phyloP scores from a whole-genome alignment of 1,140 invertebrate genomes.

The Probaryconus sp. region DNA sequence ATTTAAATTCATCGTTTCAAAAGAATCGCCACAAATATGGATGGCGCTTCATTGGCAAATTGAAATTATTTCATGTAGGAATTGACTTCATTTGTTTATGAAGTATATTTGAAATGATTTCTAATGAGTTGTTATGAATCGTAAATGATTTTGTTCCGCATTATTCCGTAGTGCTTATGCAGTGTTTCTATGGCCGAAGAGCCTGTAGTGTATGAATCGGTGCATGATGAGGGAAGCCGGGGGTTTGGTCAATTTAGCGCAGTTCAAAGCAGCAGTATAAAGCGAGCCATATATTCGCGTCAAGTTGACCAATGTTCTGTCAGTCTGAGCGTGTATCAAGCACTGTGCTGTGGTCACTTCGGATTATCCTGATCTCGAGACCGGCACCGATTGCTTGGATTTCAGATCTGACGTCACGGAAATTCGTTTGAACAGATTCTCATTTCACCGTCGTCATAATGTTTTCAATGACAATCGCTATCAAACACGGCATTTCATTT shows the following conservation, averaged over 20 bases:
- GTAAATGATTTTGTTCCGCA: constrained; percentile 1
- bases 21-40: too few relatives aligned
- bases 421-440: constrained; percentile 49
- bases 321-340: constrained; percentile 50
- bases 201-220: constrained; percentile 25
- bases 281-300: constrained; percentile 47
- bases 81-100: neutral
- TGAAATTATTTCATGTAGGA: too few relatives aligned
- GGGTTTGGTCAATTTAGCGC: constrained; percentile 43
- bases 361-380: constrained; percentile 54
- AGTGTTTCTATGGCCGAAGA: constrained; percentile 28
- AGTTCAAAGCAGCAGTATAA: constrained; percentile 36
- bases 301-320: constrained; percentile 59
- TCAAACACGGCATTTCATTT: neutral
- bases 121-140: neutral
- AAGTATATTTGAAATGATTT: constrained; percentile 5
- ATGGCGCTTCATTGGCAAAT: too few relatives aligned
- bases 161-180: constrained; percentile 25
- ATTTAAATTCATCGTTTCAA: too few relatives aligned
- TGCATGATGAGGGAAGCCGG: constrained; percentile 25
- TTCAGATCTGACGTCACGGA: constrained; percentile 38
- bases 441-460: constrained; percentile 29
- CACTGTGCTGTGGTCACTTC: constrained; percentile 47
- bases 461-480: neutral
- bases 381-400: constrained; percentile 43